phyloP scores from a whole-genome alignment of 2,113 vertebrate species.

The Capreolus pygargus region DNA sequence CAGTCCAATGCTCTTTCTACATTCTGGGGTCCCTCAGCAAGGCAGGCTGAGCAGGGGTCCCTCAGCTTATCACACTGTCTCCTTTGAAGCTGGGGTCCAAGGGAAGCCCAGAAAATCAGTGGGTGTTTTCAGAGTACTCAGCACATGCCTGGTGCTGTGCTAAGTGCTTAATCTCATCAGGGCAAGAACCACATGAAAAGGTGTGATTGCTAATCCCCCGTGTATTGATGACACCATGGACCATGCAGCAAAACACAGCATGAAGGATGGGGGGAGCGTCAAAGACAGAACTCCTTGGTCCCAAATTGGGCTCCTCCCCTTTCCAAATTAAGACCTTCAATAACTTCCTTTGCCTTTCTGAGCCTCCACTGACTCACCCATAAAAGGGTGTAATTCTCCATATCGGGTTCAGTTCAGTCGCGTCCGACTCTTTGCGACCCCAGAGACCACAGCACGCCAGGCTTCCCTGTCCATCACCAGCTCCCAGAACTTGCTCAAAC shows the following conservation, averaged over 20 bases:
- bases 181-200: background rate
- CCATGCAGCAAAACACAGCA: accelerated
- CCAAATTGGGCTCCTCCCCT: background rate
- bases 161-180: background rate
- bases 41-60: background rate
- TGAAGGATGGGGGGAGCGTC: background rate
- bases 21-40: background rate
- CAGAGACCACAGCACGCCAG: background rate
- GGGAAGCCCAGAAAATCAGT: background rate
- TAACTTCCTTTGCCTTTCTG: background rate
- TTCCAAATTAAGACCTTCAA: background rate
- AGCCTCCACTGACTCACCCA: background rate
- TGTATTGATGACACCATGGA: accelerated
- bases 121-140: background rate
- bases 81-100: background rate
- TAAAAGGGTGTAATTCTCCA: background rate
- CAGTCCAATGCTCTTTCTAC: background rate
- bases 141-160: accelerated
- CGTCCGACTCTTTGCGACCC: background rate
- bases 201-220: accelerated
- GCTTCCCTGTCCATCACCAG: background rate
- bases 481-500: background rate
- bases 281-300: background rate
- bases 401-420: background rate
- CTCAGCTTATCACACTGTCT: background rate